Conservation (phyloP, 2,888 invertebrate genomes). For the Pycnomerus fuliginosus region DNA sequence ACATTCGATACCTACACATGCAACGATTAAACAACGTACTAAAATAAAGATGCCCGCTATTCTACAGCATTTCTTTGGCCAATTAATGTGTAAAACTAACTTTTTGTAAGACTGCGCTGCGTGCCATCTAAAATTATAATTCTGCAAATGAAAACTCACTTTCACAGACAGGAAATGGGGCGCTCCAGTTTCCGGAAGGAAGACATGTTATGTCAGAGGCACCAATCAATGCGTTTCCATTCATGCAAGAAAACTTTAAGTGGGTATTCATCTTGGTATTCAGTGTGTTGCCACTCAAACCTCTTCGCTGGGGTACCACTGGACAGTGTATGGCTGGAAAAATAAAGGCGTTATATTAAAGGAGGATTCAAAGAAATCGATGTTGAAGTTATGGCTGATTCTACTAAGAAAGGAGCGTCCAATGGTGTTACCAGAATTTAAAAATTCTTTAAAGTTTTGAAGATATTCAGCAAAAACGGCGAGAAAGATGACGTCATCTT, state of each 20-base stretch:
- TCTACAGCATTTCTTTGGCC: too few species aligned
- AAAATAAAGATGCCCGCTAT: not conserved
- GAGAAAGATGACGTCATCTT: too few species aligned
- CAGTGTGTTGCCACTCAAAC: slow-evolving; percentile 69
- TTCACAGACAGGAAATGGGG: slow-evolving; percentile 78
- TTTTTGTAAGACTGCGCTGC: too few species aligned
- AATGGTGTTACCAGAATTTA: too few species aligned
- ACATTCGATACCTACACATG: slow-evolving; percentile 67
- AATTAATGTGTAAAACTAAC: too few species aligned
- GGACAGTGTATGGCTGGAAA: slow-evolving; percentile 73
- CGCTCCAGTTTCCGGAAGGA: slow-evolving; percentile 87
- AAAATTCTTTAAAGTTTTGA: too few species aligned
- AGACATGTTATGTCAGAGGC: slow-evolving; percentile 71
- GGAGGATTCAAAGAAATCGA: slow-evolving; percentile 1
- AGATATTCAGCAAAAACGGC: too few species aligned
- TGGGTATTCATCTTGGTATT: slow-evolving; percentile 74
- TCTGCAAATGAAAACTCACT: slow-evolving; percentile 61
- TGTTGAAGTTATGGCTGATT: not conserved
- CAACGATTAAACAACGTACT: slow-evolving; percentile 1
- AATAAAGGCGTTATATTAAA: too few species aligned
- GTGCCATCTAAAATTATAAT: too few species aligned
- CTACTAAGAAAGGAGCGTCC: not conserved
- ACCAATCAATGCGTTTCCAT: slow-evolving; percentile 79
- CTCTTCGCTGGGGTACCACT: slow-evolving; percentile 69
- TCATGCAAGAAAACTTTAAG: slow-evolving; percentile 73